phyloP scores from a whole-genome alignment of 2,888 invertebrate genomes.

The Emmelina monodactyla region DNA sequence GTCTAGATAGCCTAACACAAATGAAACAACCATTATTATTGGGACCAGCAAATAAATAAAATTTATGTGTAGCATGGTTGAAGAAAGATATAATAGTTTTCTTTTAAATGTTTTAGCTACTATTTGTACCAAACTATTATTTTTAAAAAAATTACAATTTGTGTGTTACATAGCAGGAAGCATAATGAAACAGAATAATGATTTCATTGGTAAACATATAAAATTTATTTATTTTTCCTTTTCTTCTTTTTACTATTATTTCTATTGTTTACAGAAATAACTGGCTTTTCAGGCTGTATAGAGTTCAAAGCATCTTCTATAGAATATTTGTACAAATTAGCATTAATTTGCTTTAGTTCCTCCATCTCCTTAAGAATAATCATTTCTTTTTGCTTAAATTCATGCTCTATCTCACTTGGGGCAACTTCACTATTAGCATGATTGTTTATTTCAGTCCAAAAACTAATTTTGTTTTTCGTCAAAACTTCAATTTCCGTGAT shows the following conservation, averaged over 20 bases:
- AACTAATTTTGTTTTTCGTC: conserved; percentile 37
- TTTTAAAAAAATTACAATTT: no score
- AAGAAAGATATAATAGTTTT: no score
- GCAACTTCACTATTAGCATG: conserved; percentile 14
- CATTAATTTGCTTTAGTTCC: conserved; percentile 64
- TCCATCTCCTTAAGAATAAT: conserved; percentile 55
- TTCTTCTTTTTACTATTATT: conserved; percentile 23
- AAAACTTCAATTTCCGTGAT: conserved; percentile 48
- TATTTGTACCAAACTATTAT: no score
- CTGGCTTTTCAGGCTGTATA: conserved; percentile 10
- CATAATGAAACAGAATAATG: no score
- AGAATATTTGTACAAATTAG: conserved; percentile 64
- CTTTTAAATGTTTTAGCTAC: no score
- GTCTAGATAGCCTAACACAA: no score
- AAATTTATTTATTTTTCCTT: conserved; percentile 29
- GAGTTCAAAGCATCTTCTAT: conserved; percentile 46
- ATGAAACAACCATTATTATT: no score
- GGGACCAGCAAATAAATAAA: no score
- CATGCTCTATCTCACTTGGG: conserved; percentile 24
- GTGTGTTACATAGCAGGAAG: no score
- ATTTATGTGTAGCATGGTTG: no score
- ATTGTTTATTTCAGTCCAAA: conserved; percentile 35
- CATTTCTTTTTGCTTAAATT: conserved; percentile 30
- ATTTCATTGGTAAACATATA: no score
- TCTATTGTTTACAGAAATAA: conserved; percentile 12